phyloP scores from a whole-genome alignment of 2,888 invertebrate genomes.

The Argynnis bischoffii region DNA sequence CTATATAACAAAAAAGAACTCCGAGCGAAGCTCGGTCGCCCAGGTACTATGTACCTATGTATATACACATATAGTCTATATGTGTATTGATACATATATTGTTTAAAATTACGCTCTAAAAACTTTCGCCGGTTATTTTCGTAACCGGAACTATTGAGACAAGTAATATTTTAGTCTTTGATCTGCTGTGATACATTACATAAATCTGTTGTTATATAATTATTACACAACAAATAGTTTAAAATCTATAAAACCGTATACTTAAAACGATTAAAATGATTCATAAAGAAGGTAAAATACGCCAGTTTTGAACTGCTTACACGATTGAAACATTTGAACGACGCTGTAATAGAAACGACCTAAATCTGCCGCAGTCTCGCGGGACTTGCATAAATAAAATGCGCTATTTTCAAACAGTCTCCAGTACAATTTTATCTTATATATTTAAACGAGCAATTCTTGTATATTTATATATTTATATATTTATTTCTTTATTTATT shows the following conservation, averaged over 20 bases:
- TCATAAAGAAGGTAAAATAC: not conserved
- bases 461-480: no score
- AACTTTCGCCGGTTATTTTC: conserved; percentile 24
- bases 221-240: conserved; percentile 9
- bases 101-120: conserved; percentile 25
- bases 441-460: no score
- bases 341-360: conserved; percentile 13
- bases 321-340: conserved; percentile 6
- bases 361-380: conserved; percentile 8
- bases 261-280: conserved; percentile 2
- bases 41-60: no score
- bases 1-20: no score
- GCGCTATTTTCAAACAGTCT: conserved; percentile 6
- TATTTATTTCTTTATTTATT: no score
- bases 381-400: conserved; percentile 7
- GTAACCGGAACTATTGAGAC: conserved; percentile 10
- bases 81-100: conserved; percentile 23
- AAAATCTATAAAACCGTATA: conserved; percentile 11
- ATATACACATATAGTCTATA: not conserved
- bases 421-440: not conserved
- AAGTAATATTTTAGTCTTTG: conserved; percentile 16
- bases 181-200: conserved; percentile 18
- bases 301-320: not conserved
- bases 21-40: no score
- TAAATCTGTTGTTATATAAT: conserved; percentile 18